A percentile compares a stretch with the other conserved stretches of the same genome.
Evolutionary conservation across 2,113 vertebrate genomes (phyloP).

Genomic region (Odocoileus hemionus): DNA sequence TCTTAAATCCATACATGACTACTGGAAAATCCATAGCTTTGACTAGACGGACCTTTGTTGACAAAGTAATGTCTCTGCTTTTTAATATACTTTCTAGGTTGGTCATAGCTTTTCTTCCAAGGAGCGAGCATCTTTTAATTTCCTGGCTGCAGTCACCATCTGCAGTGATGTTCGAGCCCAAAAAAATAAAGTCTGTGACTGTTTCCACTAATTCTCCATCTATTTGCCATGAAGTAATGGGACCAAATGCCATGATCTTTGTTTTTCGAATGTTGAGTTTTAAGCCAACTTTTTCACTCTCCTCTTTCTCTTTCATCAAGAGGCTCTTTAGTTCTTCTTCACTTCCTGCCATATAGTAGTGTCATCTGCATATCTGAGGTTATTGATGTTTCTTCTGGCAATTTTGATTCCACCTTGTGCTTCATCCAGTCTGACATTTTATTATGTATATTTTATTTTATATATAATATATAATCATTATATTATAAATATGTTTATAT

Average conservation of each 20-base stretch:
- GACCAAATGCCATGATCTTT: neutral
- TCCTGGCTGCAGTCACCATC: neutral
- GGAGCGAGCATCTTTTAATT: neutral
- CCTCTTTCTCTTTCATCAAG: neutral
- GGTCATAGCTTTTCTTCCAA: neutral
- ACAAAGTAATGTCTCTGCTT: neutral
- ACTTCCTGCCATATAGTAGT: neutral
- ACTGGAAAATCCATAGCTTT: neutral
- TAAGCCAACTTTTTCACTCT: neutral
- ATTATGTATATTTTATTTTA: neutral
- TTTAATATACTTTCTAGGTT: neutral
- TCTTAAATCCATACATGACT: neutral
- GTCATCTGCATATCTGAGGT: neutral
- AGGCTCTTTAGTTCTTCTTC: neutral
- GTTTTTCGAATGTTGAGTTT: neutral
- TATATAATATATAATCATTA: neutral
- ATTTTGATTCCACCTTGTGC: neutral
- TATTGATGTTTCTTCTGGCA: neutral
- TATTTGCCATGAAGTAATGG: neutral
- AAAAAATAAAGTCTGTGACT: neutral
- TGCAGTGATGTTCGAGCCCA: neutral
- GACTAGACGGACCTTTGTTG: neutral
- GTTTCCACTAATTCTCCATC: neutral
- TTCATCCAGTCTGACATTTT: neutral
- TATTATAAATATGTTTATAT: neutral